Percentiles rank a stretch among this genome's conserved stretches.
These are phyloP conservation scores for Pelmatolapia mariae DNA, from an alignment of 2,113 vertebrate genomes.

Conservation along the genomic window DNA sequence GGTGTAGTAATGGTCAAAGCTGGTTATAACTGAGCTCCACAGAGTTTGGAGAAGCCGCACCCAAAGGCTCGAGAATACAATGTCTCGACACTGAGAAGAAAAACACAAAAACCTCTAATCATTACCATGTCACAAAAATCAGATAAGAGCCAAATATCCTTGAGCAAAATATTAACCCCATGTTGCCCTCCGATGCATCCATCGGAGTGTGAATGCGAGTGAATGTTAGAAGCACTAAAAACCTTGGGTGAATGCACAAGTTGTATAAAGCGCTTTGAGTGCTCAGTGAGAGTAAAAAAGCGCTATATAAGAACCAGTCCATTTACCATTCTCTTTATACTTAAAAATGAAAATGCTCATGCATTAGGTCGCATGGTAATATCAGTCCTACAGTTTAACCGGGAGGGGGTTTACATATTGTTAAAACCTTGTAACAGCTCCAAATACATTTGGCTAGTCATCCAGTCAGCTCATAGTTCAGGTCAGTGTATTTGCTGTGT, in stretches of 20 bases:
- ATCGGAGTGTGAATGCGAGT: not conserved
- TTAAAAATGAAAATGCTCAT: not conserved
- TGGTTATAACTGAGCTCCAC: not conserved
- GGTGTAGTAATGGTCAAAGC: not conserved
- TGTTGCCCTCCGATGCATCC: not conserved
- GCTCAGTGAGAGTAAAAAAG: not conserved
- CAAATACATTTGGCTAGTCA: not conserved
- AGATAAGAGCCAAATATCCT: not conserved
- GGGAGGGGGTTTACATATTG: not conserved
- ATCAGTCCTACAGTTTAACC: not conserved
- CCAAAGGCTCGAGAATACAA: not conserved
- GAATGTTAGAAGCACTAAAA: accelerated
- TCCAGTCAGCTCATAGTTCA: slow-evolving; percentile 17
- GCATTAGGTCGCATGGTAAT: not conserved
- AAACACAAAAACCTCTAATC: not conserved
- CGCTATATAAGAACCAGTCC: accelerated
- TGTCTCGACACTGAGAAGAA: not conserved
- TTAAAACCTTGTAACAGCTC: not conserved
- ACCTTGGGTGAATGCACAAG: not conserved
- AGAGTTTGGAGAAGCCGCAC: not conserved
- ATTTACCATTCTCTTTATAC: not conserved
- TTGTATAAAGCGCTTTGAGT: not conserved
- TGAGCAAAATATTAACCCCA: not conserved
- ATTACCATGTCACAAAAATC: not conserved
- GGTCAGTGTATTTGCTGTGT: slow-evolving; percentile 60